Percentiles rank a stretch among this genome's conserved stretches.
phyloP scores from a whole-genome alignment of 2,888 invertebrate species.

The Leptarthrus brevirostris region DNA sequence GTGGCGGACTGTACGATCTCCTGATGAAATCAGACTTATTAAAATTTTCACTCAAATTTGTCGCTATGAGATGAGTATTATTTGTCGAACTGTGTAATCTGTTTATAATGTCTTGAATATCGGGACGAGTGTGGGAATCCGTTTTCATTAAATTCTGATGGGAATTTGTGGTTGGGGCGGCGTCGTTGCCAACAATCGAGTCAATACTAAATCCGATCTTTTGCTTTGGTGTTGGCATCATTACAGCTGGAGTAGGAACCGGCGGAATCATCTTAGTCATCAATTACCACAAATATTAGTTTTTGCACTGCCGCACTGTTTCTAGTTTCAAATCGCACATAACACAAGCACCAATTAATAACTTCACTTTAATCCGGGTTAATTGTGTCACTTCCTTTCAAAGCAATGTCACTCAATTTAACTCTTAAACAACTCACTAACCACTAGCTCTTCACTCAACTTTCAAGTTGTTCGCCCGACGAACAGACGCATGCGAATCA shows the following conservation, averaged over 20 bases:
- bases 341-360: constrained; percentile 3
- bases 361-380: background rate
- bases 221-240: constrained; percentile 88
- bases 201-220: constrained; percentile 96
- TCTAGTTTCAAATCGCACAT: constrained; percentile 17
- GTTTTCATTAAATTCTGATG: constrained; percentile 54
- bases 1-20: constrained; percentile 60
- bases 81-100: constrained; percentile 63
- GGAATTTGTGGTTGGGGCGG: constrained; percentile 56
- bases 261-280: constrained; percentile 87
- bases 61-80: constrained; percentile 52
- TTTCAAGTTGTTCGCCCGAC: constrained; percentile 29
- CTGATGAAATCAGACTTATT: constrained; percentile 48
- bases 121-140: constrained; percentile 55
- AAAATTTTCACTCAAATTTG: constrained; percentile 28
- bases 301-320: background rate
- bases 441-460: background rate
- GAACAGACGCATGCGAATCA: constrained; percentile 59
- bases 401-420: background rate
- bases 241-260: constrained; percentile 92
- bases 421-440: constrained; percentile 11
- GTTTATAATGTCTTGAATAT: constrained; percentile 64
- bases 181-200: constrained; percentile 85
- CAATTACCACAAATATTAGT: constrained; percentile 58
- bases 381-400: background rate